Percentiles rank a stretch among this genome's conserved stretches.
phyloP scores from a whole-genome alignment of 1,140 invertebrate species.

The Lerema accius region DNA sequence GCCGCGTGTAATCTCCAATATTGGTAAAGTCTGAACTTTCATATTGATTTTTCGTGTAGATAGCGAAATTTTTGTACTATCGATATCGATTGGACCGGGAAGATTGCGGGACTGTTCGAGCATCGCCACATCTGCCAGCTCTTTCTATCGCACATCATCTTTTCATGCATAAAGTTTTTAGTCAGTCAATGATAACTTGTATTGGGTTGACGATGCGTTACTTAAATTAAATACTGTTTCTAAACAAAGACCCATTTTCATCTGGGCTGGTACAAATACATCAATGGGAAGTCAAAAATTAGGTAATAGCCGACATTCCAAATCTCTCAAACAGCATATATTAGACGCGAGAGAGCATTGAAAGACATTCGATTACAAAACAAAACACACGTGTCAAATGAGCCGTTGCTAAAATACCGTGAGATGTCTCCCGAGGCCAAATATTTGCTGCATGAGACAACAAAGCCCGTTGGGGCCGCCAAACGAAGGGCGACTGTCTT shows the following conservation, averaged over 20 bases:
- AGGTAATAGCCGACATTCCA: no score
- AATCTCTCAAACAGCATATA: not conserved
- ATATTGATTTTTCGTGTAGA: constrained; percentile 12
- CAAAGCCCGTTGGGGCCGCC: constrained; percentile 1
- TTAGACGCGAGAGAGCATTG: not conserved
- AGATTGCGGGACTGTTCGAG: no score
- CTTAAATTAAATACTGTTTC: no score
- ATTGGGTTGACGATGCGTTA: no score
- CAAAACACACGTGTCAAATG: not conserved
- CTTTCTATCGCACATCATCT: no score
- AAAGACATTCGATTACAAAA: not conserved
- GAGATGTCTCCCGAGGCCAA: not conserved
- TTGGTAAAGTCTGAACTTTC: constrained; percentile 18
- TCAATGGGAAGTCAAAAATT: no score
- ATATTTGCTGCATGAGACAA: constrained; percentile 7
- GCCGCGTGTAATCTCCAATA: constrained; percentile 32
- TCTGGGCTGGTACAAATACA: no score
- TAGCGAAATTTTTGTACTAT: not conserved
- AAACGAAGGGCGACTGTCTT: constrained; percentile 11
- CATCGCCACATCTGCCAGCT: no score
- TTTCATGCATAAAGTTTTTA: no score
- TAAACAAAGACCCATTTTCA: no score
- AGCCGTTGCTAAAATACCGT: constrained; percentile 1
- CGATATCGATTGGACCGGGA: no score
- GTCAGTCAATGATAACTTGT: no score